A percentile compares a stretch with the other conserved stretches of the same genome.
Evolutionary conservation across 2,113 vertebrate genomes (phyloP).

Genomic region (Motacilla tschutschensis): DNA sequence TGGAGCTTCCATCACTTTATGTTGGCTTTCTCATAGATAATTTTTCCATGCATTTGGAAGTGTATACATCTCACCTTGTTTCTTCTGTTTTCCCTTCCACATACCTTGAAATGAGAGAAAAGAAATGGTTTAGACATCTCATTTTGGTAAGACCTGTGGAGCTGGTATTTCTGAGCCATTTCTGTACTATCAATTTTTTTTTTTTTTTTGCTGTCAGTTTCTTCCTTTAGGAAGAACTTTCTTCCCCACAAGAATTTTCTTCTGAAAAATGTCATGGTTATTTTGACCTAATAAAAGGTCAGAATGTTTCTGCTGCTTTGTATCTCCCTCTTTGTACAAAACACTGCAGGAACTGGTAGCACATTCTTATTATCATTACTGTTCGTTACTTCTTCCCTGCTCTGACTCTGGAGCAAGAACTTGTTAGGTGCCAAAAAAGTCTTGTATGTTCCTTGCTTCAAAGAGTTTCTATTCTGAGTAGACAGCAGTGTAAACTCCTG

Average conservation of each 20-base stretch:
- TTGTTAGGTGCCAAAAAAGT: background rate
- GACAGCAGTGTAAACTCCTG: background rate
- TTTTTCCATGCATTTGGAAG: background rate
- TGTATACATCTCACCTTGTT: background rate
- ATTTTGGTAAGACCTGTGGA: background rate
- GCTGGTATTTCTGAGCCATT: background rate
- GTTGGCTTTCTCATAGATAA: background rate
- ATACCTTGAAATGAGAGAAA: background rate
- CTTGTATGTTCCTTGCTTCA: background rate
- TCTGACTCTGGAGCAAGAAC: background rate
- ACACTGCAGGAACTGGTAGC: background rate
- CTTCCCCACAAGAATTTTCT: background rate
- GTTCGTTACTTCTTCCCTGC: background rate
- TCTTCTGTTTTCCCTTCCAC: background rate
- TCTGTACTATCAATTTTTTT: background rate
- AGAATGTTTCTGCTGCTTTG: slow-evolving; percentile 12
- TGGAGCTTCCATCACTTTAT: background rate
- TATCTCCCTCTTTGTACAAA: background rate
- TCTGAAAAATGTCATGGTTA: background rate
- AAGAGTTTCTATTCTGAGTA: background rate
- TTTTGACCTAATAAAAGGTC: background rate
- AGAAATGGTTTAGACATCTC: background rate
- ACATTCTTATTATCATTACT: background rate
- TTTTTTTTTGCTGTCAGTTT: background rate
- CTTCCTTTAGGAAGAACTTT: background rate